Conservation (phyloP, 2,797 vertebrate species). For the Acanthurus leucopareius region DNA sequence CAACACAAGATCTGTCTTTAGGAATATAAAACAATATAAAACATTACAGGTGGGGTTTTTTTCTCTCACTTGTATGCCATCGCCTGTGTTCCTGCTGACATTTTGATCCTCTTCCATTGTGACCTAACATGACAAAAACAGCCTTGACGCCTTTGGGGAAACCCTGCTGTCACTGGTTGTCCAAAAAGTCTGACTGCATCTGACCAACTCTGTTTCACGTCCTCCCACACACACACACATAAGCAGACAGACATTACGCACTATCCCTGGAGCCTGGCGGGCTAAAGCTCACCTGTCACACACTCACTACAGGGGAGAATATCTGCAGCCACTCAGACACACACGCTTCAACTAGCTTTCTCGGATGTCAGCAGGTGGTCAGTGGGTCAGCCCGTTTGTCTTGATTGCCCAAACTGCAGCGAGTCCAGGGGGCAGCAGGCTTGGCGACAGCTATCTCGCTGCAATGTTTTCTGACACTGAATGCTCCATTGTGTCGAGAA, state of each 20-base stretch:
- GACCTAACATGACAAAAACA: constrained; percentile 22
- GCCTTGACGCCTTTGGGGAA: constrained; percentile 29
- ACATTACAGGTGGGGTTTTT: constrained; percentile 12
- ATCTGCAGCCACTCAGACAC: constrained; percentile 11
- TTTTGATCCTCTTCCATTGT: constrained; percentile 27
- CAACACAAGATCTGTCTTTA: background rate
- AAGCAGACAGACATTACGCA: constrained; percentile 6
- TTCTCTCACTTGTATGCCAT: background rate
- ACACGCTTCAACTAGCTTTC: background rate
- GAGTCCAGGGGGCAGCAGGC: constrained; percentile 18
- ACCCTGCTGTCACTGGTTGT: constrained; percentile 21
- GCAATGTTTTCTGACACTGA: constrained; percentile 53
- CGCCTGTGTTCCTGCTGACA: constrained; percentile 17
- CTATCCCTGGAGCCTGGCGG: constrained; percentile 28
- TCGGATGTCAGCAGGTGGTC: constrained; percentile 45
- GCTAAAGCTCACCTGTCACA: constrained; percentile 35
- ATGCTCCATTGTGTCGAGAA: constrained; percentile 60
- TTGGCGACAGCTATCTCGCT: constrained; percentile 38
- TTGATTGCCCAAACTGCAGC: constrained; percentile 21
- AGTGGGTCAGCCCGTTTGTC: constrained; percentile 38
- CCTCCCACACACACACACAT: constrained; percentile 33
- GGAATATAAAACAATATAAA: background rate
- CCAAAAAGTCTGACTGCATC: constrained; percentile 22
- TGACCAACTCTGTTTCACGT: constrained; percentile 18
- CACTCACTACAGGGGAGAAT: too few species aligned